Evolutionary conservation across 2,113 vertebrate species (phyloP).

Genomic region (Tapirus terrestris): DNA sequence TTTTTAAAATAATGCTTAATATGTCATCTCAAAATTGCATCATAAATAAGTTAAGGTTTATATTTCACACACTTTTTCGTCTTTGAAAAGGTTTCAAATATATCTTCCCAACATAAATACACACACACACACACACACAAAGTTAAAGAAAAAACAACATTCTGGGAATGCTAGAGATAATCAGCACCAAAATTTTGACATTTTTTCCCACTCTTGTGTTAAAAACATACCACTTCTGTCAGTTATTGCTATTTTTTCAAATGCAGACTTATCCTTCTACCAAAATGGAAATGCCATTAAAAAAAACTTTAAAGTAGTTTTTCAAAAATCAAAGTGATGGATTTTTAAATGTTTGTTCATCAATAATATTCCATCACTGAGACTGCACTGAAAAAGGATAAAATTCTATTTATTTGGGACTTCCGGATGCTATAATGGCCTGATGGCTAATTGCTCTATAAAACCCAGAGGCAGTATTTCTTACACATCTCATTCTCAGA

Average conservation of each 20-base stretch:
- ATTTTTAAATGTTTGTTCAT: constrained; percentile 68
- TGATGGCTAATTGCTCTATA: constrained; percentile 42
- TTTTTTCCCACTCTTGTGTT: constrained; percentile 67
- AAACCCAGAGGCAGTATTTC: constrained; percentile 53
- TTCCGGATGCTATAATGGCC: rapidly evolving
- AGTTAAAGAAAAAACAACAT: not conserved
- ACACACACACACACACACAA: not conserved
- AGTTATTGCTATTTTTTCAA: constrained; percentile 57
- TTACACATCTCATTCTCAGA: constrained; percentile 27
- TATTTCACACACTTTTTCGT: constrained; percentile 30
- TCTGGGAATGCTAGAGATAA: constrained; percentile 66
- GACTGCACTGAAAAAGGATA: not conserved
- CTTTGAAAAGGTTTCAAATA: constrained; percentile 58
- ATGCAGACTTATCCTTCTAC: constrained; percentile 43
- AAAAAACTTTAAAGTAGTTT: constrained; percentile 55
- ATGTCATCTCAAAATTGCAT: not conserved
- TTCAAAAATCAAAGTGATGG: constrained; percentile 61
- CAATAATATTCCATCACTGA: constrained; percentile 55
- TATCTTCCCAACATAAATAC: constrained; percentile 44
- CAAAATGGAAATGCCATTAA: constrained; percentile 72
- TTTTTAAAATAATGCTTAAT: not conserved
- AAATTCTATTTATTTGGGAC: constrained; percentile 43
- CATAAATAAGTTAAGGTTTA: constrained; percentile 42
- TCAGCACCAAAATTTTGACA: constrained; percentile 72
- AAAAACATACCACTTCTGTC: constrained; percentile 75